Base-by-base conservation (phyloP, 53 echinoderm and acorn worm species). In the Patiria pectinifera region DNA sequence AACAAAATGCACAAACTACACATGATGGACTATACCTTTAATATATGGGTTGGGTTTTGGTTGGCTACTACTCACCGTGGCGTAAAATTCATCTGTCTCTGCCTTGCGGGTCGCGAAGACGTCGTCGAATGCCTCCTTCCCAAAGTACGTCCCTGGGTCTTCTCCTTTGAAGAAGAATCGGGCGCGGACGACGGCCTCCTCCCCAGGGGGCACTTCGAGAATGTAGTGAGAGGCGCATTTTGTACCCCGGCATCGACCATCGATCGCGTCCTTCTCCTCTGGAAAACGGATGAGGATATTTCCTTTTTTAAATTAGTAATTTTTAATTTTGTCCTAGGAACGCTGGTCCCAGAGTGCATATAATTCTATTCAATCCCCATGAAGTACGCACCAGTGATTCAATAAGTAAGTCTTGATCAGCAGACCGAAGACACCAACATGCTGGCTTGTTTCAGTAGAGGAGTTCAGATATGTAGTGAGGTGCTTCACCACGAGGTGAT, bases 51-150 rank as follows among this genome's bases (percentile, higher is more conserved):
- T 22, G 74, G 70, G 70, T 70, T 74, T 74, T 9, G 2, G 4
- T 69, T 69, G 24, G 9, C 15, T 3, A 48, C 19, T 45, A 92
- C 93, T 94, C 48, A 97, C 97, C 21, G 59, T 61, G 45, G 76
- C 76, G 66, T 98, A 98, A 63, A 96, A 98, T 19, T 94, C 95
- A 94, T 98, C 96, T 7, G 95, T 94, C 59, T 98, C 98, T 75
- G 94, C 85, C 71, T 93, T 96, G 69, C 98, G 95, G 0, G 75
- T 77, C 19, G 89, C 91, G 78, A 98, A 98, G 12, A 98, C 92
- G 8, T 92, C 82, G 47, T 98, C 96, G 82, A 98, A 98, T n/a
- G 94, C 97, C 59, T 92, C 89, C 53, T 85, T 76, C 18, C 98
- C 98, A 86, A 98, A 98, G 85, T 94, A 96, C n/a, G 87, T 85